These are phyloP conservation scores for Misgurnus mizolepis DNA, from an alignment of 2,113 vertebrate genomes.

Conservation along the genomic window DNA sequence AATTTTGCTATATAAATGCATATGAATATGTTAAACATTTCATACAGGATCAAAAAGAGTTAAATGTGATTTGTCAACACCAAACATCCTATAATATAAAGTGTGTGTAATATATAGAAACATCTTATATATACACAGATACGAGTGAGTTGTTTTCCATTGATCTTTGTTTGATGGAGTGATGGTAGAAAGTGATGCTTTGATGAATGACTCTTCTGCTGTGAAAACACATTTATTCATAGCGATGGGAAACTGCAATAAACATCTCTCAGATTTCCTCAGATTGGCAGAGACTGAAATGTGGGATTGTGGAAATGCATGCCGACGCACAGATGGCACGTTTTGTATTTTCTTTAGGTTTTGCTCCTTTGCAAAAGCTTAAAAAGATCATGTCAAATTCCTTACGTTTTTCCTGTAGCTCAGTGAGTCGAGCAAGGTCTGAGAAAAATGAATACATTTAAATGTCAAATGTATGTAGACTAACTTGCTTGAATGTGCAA, in stretches of 20 bases:
- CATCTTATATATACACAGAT: neutral
- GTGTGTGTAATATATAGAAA: too few relatives aligned
- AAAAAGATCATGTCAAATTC: neutral
- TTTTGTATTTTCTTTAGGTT: neutral
- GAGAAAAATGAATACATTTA: too few relatives aligned
- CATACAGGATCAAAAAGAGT: neutral
- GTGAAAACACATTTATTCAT: neutral
- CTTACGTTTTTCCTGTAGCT: neutral
- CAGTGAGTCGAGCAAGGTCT: too few relatives aligned
- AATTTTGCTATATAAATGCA: slow-evolving; percentile 5
- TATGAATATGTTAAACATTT: neutral
- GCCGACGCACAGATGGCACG: neutral
- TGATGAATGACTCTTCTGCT: slow-evolving; percentile 18
- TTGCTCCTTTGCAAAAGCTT: neutral
- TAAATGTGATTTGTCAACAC: too few relatives aligned
- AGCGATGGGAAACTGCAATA: neutral
- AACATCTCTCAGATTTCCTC: slow-evolving; percentile 7
- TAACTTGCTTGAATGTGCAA: too few relatives aligned
- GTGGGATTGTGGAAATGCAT: slow-evolving; percentile 2
- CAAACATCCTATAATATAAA: too few relatives aligned
- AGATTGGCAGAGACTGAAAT: slow-evolving; percentile 15
- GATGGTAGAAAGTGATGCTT: slow-evolving; percentile 31
- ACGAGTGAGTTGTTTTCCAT: slow-evolving; percentile 26
- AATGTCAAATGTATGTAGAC: too few relatives aligned
- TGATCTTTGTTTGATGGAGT: slow-evolving; percentile 13